A percentile compares a stretch with the other conserved stretches of the same genome.
These are phyloP conservation scores for Orthosia gracilis DNA, from an alignment of 2,888 invertebrate species.

Conservation along the genomic window DNA sequence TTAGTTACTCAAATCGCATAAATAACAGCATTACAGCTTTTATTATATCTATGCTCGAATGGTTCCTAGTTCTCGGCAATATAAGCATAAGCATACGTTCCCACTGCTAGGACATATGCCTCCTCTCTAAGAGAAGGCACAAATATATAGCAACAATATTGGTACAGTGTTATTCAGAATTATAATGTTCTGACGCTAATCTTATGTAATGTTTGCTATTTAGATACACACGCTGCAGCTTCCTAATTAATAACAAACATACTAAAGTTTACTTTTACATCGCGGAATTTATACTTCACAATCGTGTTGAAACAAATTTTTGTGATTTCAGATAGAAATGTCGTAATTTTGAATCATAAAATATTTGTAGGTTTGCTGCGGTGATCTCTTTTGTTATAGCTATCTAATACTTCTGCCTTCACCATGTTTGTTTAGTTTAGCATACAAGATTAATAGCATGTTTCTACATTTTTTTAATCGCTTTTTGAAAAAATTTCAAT, in stretches of 20 bases:
- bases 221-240: constrained; percentile 6
- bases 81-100: too few relatives aligned
- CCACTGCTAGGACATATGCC: too few relatives aligned
- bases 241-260: constrained; percentile 35
- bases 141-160: constrained; percentile 16
- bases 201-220: constrained; percentile 31
- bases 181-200: constrained; percentile 1
- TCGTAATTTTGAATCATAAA: neutral
- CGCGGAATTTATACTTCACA: constrained; percentile 31
- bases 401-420: neutral
- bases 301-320: constrained; percentile 16
- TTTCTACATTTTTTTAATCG: neutral
- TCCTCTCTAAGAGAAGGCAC: too few relatives aligned
- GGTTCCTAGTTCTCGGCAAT: neutral
- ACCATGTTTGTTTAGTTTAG: neutral
- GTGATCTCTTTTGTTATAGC: neutral
- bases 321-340: constrained; percentile 3
- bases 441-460: neutral
- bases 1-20: constrained; percentile 2
- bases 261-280: constrained; percentile 32
- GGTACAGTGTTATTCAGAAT: constrained; percentile 5
- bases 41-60: neutral
- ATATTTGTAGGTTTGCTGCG: neutral
- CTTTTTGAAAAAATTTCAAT: neutral
- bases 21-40: constrained; percentile 1